Conservation (phyloP, 30 jellyfish, hydroid and myxozoan species). For the Calvadosia cruxmelitensis region DNA sequence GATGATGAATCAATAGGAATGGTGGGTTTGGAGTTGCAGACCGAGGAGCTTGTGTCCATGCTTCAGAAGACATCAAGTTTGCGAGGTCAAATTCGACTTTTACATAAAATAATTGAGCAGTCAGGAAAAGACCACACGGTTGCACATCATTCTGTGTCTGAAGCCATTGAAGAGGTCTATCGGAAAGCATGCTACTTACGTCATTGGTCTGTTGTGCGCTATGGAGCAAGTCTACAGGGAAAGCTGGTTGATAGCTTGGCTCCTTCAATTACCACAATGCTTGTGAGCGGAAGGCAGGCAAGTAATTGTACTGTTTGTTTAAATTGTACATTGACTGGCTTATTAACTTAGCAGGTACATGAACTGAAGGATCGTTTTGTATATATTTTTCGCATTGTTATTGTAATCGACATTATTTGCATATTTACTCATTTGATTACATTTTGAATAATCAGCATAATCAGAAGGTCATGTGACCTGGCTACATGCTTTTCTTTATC, state of each 20-base stretch:
- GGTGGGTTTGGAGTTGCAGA: constrained; percentile 21
- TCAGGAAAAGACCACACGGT: not conserved
- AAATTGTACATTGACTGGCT: too few relatives aligned
- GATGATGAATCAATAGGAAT: constrained; percentile 48
- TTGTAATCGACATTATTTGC: too few relatives aligned
- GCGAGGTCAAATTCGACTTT: constrained; percentile 35
- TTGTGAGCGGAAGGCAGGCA: constrained; percentile 89
- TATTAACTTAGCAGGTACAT: too few relatives aligned
- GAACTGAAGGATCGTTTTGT: too few relatives aligned
- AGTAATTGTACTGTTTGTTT: not conserved
- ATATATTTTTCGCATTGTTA: too few relatives aligned
- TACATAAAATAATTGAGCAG: constrained; percentile 12
- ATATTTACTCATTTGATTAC: too few relatives aligned
- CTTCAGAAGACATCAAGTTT: constrained; percentile 42
- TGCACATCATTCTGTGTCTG: constrained; percentile 29
- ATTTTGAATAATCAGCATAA: too few relatives aligned
- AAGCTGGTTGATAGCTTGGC: constrained; percentile 91
- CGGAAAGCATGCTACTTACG: constrained; percentile 66
- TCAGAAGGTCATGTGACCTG: too few relatives aligned
- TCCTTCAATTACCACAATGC: constrained; percentile 84
- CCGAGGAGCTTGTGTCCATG: constrained; percentile 43
- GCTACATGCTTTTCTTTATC: too few relatives aligned
- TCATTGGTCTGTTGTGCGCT: constrained; percentile 86
- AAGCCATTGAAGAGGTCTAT: constrained; percentile 51
- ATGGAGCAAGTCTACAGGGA: constrained; percentile 78